Base-by-base conservation (phyloP, 2,113 vertebrate genomes). In the Nibea coibor region DNA sequence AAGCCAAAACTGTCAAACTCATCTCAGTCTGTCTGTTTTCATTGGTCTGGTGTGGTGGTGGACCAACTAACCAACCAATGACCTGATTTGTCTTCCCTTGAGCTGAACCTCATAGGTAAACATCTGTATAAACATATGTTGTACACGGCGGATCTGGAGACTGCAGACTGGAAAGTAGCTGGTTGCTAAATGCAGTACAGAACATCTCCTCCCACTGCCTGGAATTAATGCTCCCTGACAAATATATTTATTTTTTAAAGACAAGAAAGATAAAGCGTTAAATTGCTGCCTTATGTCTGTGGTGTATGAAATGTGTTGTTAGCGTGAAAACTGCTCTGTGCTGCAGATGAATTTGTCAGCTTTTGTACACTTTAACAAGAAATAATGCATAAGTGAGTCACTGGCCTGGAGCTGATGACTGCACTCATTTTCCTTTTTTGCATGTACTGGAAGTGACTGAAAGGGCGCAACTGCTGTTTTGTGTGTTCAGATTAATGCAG, bases 381-480 rank as follows among this genome's bases (percentile, higher is more conserved):
- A 78, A 66, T 61, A 91, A 80, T 85, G 83, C 71, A 31, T 14
- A 69, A 58, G 68, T 94, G 93, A 94, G 90, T 95, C 93, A 94
- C 58, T 61, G 59, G 83, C 93, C 92, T 14, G 75, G 65, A 87
- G 92, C 90, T 84, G 84, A 82, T 93, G 87, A 89, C 88, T 81
- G 39, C 26, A 24, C 80, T 81, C 59, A 62, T 86, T 89, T 86
- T 81, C 70, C 35, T 68, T 42, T 78, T 88, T 75, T 2, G 78
- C 58, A 63, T 83, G 57, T 71, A 93, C 87, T 83, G 59, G 83
- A 91, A 89, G 85, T 88, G 87, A 94, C 90, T 83, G 79, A 89
- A 89, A 91, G 82, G 92, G 78, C 74, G 59, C 77, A 80, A 71
- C 75, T 31, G 17, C 59, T 47, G 39, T 62, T 83, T 81, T 84